Percentiles rank a stretch among this genome's conserved stretches.
These are phyloP conservation scores for Stichopus horrens DNA, from an alignment of 53 echinoderm and acorn worm species.

Conservation along the genomic window DNA sequence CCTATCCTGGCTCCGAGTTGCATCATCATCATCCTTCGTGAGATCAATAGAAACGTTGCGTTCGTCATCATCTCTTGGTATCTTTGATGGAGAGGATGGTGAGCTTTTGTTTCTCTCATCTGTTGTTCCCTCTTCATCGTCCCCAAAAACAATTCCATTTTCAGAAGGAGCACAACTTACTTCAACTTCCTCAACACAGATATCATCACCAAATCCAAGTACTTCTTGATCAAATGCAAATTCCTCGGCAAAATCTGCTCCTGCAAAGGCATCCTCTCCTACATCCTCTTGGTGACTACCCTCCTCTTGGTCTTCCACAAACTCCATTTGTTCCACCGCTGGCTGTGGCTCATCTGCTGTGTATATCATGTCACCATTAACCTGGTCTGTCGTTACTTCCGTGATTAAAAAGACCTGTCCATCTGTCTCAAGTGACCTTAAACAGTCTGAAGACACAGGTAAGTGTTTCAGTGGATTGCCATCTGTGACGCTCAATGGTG, in stretches of 20 bases:
- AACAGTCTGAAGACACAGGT: no score
- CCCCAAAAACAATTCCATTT: not conserved
- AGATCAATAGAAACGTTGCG: constrained; percentile 40
- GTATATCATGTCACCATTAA: no score
- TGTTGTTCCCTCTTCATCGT: not conserved
- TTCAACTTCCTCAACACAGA: not conserved
- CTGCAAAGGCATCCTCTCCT: not conserved
- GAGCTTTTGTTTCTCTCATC: no score
- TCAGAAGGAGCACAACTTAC: not conserved
- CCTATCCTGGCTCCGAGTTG: not conserved
- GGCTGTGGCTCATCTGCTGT: no score
- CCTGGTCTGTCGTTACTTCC: no score
- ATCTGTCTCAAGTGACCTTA: no score
- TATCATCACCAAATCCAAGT: not conserved
- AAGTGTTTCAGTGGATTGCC: no score
- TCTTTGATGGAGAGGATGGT: not conserved
- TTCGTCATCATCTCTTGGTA: not conserved
- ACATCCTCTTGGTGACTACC: not conserved
- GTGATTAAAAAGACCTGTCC: no score
- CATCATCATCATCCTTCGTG: constrained; percentile 47
- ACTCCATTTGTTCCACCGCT: not conserved
- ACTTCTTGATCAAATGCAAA: constrained; percentile 27
- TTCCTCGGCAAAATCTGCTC: constrained; percentile 5
- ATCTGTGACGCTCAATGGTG: no score
- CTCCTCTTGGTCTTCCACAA: not conserved